Base-by-base conservation (phyloP, 1,140 invertebrate genomes). In the Popillia japonica region DNA sequence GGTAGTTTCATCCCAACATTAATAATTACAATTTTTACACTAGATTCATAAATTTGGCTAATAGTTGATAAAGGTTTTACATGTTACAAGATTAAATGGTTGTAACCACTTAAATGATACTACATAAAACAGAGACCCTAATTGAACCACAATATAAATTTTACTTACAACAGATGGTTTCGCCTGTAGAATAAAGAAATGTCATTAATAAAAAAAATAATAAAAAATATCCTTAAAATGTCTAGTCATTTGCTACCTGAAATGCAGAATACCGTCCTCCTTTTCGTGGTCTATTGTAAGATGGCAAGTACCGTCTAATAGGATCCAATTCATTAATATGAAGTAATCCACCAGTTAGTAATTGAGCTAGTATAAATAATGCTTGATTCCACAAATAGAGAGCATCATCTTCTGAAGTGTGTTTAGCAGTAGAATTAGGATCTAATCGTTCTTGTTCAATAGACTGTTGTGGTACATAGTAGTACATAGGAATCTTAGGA, bases 251-350 rank as follows among this genome's bases (percentile, higher is more conserved):
- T 84, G 84, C 86, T 87, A 98, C 97, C 92, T 99, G 96, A 89
- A 99, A 99, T 55, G 97, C 96, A 0, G 97, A 99, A 88, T 99
- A 99, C 78, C 97, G 89, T 75, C 96, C 96, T 61, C 93, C 96
- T 85, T 93, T 93, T 68, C 95, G 89, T 0, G 98, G 98, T 74
- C 98, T 89, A 86, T 98, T 98, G 85, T 97, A 98, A 0, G 97
- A 98, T 2, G 98, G 98, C 76, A 99, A 89, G 89, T 99, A 98
- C 59, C 98, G 90, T 78, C 97, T 89, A 78, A 99, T 96, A 0
- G 97, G 96, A 89, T 99, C 98, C 64, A 99, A 88, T 88, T 99
- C 98, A 85, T 97, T 98, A 11, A 98, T 93, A 84, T 98, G 95
- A 34, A 99, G 88, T 17, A 99, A 87, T 42, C 94, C 94, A 74